These are phyloP conservation scores for Cairina moschata DNA, from an alignment of 2,113 vertebrate species.

Conservation along the genomic window DNA sequence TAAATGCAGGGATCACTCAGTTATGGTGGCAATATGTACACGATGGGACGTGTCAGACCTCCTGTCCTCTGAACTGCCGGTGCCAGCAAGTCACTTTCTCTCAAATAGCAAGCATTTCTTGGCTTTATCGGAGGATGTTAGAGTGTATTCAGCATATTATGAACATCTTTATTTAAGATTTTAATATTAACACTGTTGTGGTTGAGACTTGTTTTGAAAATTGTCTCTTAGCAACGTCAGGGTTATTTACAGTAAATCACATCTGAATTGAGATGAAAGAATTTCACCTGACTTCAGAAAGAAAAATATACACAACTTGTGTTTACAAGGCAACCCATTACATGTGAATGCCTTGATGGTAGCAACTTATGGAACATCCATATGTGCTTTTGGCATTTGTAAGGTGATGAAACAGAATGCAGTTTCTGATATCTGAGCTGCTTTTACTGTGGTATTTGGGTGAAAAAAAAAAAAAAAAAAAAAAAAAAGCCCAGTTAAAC, in stretches of 20 bases:
- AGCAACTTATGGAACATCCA: conserved; percentile 60
- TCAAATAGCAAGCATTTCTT: background rate
- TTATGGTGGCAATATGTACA: background rate
- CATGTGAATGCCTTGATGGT: conserved; percentile 31
- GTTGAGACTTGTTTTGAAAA: conserved; percentile 37
- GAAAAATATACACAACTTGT: conserved; percentile 36
- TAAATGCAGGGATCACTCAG: background rate
- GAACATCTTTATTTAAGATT: background rate
- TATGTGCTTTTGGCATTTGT: conserved; percentile 52
- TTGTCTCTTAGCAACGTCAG: conserved; percentile 36
- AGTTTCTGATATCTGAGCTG: conserved; percentile 46
- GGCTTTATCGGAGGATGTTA: background rate
- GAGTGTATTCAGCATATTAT: background rate
- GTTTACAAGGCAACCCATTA: conserved; percentile 55
- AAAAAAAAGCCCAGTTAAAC: background rate
- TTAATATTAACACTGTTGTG: conserved; percentile 16
- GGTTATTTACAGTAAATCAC: conserved; percentile 57
- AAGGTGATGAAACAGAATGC: conserved; percentile 53
- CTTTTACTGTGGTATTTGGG: conserved; percentile 33
- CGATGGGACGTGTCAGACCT: background rate
- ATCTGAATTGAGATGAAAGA: conserved; percentile 48
- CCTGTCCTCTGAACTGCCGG: background rate
- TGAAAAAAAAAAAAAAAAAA: conserved; percentile 14
- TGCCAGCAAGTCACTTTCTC: background rate
- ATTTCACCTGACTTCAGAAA: conserved; percentile 53